Evolutionary conservation across 2,113 vertebrate genomes (phyloP), one percentile per base, ranked within the genome.

Genomic region (Astur gentilis): DNA sequence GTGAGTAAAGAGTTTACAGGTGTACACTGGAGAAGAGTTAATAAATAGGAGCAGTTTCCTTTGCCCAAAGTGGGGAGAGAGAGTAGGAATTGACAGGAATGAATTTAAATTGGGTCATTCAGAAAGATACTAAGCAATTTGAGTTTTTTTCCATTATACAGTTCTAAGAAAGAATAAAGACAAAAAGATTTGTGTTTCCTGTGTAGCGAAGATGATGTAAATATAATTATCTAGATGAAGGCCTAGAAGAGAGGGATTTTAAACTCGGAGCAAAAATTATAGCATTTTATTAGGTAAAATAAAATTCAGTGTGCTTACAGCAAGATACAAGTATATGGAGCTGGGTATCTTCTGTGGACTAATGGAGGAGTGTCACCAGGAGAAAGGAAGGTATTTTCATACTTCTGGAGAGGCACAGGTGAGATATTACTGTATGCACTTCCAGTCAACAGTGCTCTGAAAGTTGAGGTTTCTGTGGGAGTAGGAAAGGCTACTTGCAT

Each of bases 171-270:
- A 78, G 29, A n/a, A 5, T 57, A 52, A 85, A 73, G n/a, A 25
- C 25, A 83, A 71, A 62, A 61, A 31, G 2, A 6, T 0, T 0
- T 7, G 1, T 40, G 4, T 70, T 69, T 58, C 11, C 45, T 52
- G 44, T 57, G 11, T 83, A 58, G 61, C 13, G 7, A 79, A 83
- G 80, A n/a, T 75, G 11, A 70, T 61, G 16, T 38, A 60, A 52
- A 65, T 52, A 20, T 21, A 31, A 50, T 81, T 73, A 34, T 38
- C 42, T 91, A 36, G 44, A 31, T 65, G 44, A 78, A 87, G 55
- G 42, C 16, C 5, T 34, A 71, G 61, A 66, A 70, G 55, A 70
- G 25, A 11, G 13, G 10, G 3, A 4, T 80, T 95, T 91, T 17
- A 86, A 83, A 66, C 29, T 52, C 22, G 42, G 44, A 36, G 55